Evolutionary conservation across 2,797 vertebrate species (phyloP), one percentile per base, ranked within the genome.

Genomic region (Phataginus tricuspis): DNA sequence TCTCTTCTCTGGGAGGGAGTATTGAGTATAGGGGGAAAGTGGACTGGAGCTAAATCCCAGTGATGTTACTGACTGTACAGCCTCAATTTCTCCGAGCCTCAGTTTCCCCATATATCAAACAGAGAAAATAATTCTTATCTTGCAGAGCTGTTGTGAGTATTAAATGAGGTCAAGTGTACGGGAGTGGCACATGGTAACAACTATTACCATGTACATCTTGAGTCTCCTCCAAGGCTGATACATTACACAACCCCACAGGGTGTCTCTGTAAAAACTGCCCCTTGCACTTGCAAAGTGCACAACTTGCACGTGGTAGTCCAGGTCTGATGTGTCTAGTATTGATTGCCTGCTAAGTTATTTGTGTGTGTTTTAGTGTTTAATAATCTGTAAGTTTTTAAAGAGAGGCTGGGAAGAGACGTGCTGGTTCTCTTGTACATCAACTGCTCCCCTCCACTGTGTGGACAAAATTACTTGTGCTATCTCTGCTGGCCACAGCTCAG

Each of bases 41-140:
- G 18, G 63, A 84, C 71, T 74, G 77, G 31, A 59, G 78, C 84
- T 61, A 69, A 68, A 74, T 55, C 16, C 21, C 39, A 59, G 14
- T 59, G 34, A 87, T 61, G 34, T 71, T 66, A 77, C 29, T 79
- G 49, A 78, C 21, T 49, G 12, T 78, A 23, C 0, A 13, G 42
- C 42, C 18, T 84, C 27, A 25, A 63, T 77, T 90, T 66, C 75
- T 69, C 69, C 78, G 29, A 72, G 63, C 37, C 51, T 84, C 15
- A 45, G 25, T 39, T 66, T 88, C 34, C 64, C 94, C 39, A 79
- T 49, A 63, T 91, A 74, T 59, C 83, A 93, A 87, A 84, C 37
- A 74, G 57, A 77, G 42, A 82, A 86, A 90, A 82, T 55, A 31
- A 86, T 80, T 64, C 64, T 55, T 79, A 72, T 37, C 23, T 90